These are phyloP conservation scores for Chamaea fasciata DNA, from an alignment of 2,113 vertebrate genomes.

Conservation along the genomic window DNA sequence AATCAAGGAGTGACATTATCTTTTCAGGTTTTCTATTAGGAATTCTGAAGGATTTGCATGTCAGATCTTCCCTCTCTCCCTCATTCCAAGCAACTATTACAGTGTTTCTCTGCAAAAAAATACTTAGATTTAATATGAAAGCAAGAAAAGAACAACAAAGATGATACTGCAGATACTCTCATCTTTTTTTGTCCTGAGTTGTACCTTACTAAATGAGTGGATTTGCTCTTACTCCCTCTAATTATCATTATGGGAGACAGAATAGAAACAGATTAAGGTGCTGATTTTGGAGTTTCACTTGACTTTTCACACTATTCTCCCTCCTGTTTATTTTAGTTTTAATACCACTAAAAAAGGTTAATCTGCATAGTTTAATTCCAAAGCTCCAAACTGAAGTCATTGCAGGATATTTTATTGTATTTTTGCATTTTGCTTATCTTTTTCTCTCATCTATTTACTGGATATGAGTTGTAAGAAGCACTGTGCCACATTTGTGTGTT, in stretches of 20 bases:
- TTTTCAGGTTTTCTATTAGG: not conserved
- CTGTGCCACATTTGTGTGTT: not conserved
- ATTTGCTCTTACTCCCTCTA: not conserved
- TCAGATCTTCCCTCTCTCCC: not conserved
- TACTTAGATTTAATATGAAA: not conserved
- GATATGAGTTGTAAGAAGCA: conserved; percentile 15
- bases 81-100: not conserved
- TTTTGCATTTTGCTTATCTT: conserved; percentile 34
- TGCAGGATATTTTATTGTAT: not conserved
- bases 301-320: not conserved
- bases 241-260: not conserved
- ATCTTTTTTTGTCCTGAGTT: not conserved
- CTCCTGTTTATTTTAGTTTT: conserved; percentile 2
- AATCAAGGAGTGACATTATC: not conserved
- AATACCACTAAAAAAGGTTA: not conserved
- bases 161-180: not conserved
- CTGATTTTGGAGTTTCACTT: not conserved
- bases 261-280: not conserved
- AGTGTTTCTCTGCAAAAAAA: not conserved
- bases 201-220: not conserved
- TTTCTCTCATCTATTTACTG: conserved; percentile 9
- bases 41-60: not conserved
- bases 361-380: not conserved
- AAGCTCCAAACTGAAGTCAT: not conserved
- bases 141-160: not conserved